phyloP scores from a whole-genome alignment of 2,888 invertebrate species.

The Labia minor region DNA sequence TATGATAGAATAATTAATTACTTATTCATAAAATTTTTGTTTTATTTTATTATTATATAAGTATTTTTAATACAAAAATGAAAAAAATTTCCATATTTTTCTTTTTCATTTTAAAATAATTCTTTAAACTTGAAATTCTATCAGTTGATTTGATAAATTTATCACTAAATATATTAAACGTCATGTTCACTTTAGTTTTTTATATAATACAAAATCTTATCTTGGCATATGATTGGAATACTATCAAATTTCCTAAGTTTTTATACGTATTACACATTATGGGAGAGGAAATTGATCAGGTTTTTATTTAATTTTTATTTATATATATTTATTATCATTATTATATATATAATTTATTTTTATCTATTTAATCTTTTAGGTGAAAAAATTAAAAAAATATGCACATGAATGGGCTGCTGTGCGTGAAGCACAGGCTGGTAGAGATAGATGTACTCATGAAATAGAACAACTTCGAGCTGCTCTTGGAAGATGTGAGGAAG shows the following conservation, averaged over 20 bases:
- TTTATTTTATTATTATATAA: too few relatives aligned
- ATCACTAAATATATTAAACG: too few relatives aligned
- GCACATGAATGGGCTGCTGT: conserved; percentile 77
- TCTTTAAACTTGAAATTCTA: neutral
- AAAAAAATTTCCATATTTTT: too few relatives aligned
- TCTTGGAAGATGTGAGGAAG: conserved; percentile 60
- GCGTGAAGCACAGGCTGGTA: conserved; percentile 48
- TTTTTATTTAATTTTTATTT: neutral
- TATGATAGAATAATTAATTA: too few relatives aligned
- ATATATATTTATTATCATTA: neutral
- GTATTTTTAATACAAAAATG: too few relatives aligned
- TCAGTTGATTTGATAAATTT: neutral
- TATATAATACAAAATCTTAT: too few relatives aligned
- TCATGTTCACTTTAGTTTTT: too few relatives aligned
- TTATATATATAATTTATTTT: too few relatives aligned
- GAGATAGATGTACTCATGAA: conserved; percentile 47
- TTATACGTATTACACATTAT: neutral
- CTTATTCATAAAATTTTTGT: too few relatives aligned
- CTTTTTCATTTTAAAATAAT: neutral
- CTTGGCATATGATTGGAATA: neutral
- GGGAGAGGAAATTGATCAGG: neutral
- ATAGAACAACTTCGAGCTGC: conserved; percentile 44
- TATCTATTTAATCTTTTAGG: too few relatives aligned
- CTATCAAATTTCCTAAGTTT: too few relatives aligned
- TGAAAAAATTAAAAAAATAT: conserved; percentile 88